Conservation (phyloP, 2,113 vertebrate genomes). For the Amphilophus citrinellus region DNA sequence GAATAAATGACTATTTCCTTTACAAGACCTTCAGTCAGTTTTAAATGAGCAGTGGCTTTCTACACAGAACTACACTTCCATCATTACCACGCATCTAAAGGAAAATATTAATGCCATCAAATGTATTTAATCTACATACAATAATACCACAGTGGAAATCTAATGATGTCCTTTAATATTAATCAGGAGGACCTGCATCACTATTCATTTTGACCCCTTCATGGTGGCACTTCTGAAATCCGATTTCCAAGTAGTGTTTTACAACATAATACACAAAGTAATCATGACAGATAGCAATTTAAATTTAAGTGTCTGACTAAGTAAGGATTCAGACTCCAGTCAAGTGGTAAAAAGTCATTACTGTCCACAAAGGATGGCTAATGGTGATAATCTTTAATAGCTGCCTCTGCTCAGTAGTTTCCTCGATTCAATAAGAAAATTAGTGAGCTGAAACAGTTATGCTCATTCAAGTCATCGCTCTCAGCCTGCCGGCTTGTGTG, state of each 20-base stretch:
- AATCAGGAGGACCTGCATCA: not conserved
- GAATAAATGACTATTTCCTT: too few species aligned
- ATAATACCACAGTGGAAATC: not conserved
- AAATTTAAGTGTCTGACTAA: not conserved
- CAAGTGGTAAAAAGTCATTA: constrained; percentile 7
- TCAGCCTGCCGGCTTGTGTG: not conserved
- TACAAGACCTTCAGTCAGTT: too few species aligned
- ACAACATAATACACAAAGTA: not conserved
- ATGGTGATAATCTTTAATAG: constrained; percentile 6
- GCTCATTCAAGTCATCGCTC: not conserved
- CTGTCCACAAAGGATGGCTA: not conserved
- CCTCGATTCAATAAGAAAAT: constrained; percentile 21
- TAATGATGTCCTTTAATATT: not conserved
- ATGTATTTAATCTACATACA: not conserved
- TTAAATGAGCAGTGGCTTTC: too few species aligned
- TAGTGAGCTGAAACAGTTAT: not conserved
- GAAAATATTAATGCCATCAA: not conserved
- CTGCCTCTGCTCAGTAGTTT: not conserved
- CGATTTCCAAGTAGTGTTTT: constrained; percentile 2
- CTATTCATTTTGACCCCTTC: not conserved
- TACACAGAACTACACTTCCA: not conserved
- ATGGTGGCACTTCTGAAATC: not conserved
- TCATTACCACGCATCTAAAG: not conserved
- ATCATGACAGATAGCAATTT: not conserved
- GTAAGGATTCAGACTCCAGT: constrained; percentile 6